phyloP scores from a whole-genome alignment of 2,113 vertebrate genomes.

The Oncorhynchus nerka region DNA sequence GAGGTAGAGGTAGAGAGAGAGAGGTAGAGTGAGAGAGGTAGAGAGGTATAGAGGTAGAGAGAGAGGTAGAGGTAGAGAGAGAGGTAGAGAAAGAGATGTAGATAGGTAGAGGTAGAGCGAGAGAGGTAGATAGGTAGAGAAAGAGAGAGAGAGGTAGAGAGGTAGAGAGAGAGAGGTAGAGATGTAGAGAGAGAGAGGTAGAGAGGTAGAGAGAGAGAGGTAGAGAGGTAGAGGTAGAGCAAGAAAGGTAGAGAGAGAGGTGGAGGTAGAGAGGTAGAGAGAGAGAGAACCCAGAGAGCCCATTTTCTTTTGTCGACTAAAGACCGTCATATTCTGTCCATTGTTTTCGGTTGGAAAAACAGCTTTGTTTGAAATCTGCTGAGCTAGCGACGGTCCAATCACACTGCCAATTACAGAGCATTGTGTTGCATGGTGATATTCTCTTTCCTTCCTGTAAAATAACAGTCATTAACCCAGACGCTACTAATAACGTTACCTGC shows the following conservation, averaged over 20 bases:
- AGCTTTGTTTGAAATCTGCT: conserved; percentile 28
- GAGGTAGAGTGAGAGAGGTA: too few species aligned
- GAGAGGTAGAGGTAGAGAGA: too few species aligned
- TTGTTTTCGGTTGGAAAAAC: conserved; percentile 24
- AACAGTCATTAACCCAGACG: conserved; percentile 66
- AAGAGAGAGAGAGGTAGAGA: too few species aligned
- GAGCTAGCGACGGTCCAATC: conserved; percentile 35
- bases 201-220: neutral
- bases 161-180: too few species aligned
- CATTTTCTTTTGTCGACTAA: conserved; percentile 16
- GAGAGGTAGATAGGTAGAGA: too few species aligned
- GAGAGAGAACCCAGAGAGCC: neutral
- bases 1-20: too few species aligned
- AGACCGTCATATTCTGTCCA: conserved; percentile 36
- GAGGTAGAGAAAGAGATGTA: neutral
- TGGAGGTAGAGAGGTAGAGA: neutral
- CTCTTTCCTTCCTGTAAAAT: conserved; percentile 53
- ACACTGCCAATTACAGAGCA: conserved; percentile 36
- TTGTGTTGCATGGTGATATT: conserved; percentile 7
- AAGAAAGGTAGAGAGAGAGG: rapidly evolving
- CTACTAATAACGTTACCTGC: conserved; percentile 63
- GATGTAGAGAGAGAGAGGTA: too few species aligned
- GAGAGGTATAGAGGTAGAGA: too few species aligned
- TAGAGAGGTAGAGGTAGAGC: too few species aligned
- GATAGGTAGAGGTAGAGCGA: too few species aligned